Evolutionary conservation across 2,797 vertebrate species (phyloP), one percentile per base, ranked within the genome.

Genomic region (Rachycentron canadum): DNA sequence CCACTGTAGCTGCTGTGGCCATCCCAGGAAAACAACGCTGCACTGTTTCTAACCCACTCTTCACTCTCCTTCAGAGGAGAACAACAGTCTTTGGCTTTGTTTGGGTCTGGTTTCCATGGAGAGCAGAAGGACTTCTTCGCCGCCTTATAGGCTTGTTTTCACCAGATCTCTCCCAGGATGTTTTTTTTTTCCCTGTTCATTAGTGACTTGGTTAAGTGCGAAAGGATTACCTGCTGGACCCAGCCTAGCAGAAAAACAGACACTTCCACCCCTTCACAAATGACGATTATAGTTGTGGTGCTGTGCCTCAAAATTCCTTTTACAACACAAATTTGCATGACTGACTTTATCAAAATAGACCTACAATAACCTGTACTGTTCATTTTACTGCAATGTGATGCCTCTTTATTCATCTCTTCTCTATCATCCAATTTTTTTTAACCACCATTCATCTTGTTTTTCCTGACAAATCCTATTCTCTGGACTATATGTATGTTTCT

Each of bases 21-120:
- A 23, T 75, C 70, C 75, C 49, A 21, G 1, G 72, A 60, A 71
- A 84, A 81, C 69, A 77, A 71, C 11, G 2, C 56, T 13, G 57
- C 67, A 63, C 61, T 17, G 67, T 76, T 63, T 76, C 66, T 66
- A 63, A 82, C 52, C 68, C 55, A 75, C 59, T 84, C 8, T 36
- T 73, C 62, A 40, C 19, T 72, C 59, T 75, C 79, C 62, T 78
- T 52, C 63, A 50, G 59, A 78, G 32, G 45, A 75, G 23, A 73
- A 73, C 80, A 85, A 83, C 69, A 58, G 81, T 76, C 67, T 60
- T 23, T 1, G 23, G 73, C 59, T 85, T 75, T 83, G 77, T 90
- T 76, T 47, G 59, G 32, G 28, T 73, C 47, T 32, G 55, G 78
- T 89, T 73, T 73, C 76, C 79, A 80, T 66, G 69, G 73, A 77